Evolutionary conservation across 2,113 vertebrate genomes (phyloP).

Genomic region (Phoenicopterus ruber): DNA sequence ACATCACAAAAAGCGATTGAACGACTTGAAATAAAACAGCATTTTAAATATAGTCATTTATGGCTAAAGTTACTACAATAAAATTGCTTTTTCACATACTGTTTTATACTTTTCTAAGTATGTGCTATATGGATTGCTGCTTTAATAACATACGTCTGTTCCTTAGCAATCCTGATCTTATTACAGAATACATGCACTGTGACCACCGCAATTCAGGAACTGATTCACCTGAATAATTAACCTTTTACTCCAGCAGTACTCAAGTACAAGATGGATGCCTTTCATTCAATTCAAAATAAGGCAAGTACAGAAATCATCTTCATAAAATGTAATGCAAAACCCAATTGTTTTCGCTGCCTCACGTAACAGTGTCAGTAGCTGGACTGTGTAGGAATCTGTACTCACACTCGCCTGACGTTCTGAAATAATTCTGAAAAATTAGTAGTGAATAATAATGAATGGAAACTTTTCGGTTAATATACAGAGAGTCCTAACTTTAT

Average conservation of each 20-base stretch:
- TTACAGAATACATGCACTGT: background rate
- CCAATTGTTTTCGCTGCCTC: constrained; percentile 47
- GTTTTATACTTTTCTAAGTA: background rate
- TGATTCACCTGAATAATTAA: constrained; percentile 71
- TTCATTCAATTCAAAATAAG: constrained; percentile 35
- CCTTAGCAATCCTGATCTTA: constrained; percentile 8
- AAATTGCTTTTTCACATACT: background rate
- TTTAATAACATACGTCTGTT: background rate
- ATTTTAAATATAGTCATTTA: constrained; percentile 1
- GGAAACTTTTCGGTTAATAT: constrained; percentile 68
- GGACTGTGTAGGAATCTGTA: constrained; percentile 13
- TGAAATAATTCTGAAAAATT: constrained; percentile 40
- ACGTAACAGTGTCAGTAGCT: constrained; percentile 6
- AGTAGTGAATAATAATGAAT: constrained; percentile 51
- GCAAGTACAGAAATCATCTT: constrained; percentile 35
- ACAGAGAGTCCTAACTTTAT: constrained; percentile 68
- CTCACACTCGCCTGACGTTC: background rate
- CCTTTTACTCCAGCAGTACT: constrained; percentile 39
- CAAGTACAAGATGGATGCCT: constrained; percentile 33
- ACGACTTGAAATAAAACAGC: background rate
- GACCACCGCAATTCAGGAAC: constrained; percentile 46
- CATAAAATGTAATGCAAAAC: constrained; percentile 50
- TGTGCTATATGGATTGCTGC: background rate
- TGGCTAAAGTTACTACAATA: background rate
- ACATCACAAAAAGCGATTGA: background rate